phyloP scores from a whole-genome alignment of 1,140 invertebrate genomes.

The Propsilocerus akamusi region DNA sequence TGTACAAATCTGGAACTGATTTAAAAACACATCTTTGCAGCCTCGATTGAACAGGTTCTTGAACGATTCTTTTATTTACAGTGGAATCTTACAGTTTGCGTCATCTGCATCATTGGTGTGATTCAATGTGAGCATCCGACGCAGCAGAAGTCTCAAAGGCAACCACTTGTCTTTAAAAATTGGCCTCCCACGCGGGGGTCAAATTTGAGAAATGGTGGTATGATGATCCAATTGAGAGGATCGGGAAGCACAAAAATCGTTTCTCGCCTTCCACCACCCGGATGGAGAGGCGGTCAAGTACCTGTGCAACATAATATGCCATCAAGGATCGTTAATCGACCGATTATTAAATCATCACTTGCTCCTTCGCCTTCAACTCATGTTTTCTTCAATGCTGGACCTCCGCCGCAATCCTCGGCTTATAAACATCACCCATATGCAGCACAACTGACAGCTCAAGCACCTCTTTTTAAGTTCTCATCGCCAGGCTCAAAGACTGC shows the following conservation, averaged over 20 bases:
- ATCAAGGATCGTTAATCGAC: not conserved
- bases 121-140: constrained; percentile 12
- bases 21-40: too few species aligned
- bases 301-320: not conserved
- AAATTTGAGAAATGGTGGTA: too few species aligned
- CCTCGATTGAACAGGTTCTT: too few species aligned
- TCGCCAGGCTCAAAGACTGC: not conserved
- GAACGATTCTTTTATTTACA: too few species aligned
- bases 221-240: not conserved
- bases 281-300: not conserved
- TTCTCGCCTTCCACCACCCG: not conserved
- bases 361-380: not conserved
- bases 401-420: not conserved
- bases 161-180: constrained; percentile 14
- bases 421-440: not conserved
- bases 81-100: too few species aligned
- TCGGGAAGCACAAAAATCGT: not conserved
- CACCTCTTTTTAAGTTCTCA: not conserved
- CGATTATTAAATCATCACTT: too few species aligned
- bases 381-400: not conserved
- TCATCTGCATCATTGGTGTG: too few species aligned
- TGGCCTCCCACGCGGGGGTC: constrained; percentile 15
- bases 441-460: not conserved
- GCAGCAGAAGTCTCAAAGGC: too few species aligned
- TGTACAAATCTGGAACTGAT: too few species aligned